Conservation (phyloP, 1,140 invertebrate species). For the Drosophila grimshawi region DNA sequence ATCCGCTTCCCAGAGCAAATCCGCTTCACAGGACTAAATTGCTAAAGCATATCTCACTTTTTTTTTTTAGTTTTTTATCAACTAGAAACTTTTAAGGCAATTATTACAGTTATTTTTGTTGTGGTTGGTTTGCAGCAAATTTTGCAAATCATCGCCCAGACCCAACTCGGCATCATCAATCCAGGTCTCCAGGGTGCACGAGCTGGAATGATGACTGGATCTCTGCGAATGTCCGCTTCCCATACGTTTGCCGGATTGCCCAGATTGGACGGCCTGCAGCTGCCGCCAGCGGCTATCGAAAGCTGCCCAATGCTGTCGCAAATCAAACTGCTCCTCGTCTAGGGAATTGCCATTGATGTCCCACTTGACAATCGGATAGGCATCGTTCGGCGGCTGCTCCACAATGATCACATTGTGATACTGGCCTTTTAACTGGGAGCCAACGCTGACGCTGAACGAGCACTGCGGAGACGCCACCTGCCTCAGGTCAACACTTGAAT, state of each 20-base stretch:
- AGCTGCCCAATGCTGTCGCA: conserved; percentile 38
- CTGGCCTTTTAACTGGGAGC: conserved; percentile 70
- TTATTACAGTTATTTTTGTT: conserved; percentile 55
- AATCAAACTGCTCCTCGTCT: conserved; percentile 68
- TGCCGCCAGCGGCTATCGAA: conserved; percentile 57
- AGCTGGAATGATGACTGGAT: conserved; percentile 79
- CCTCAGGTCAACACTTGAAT: conserved; percentile 66
- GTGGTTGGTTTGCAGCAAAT: conserved; percentile 32
- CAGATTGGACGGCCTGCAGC: conserved; percentile 21
- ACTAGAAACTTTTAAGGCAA: conserved; percentile 75
- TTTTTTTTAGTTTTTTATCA: neutral
- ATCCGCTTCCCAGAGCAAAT: neutral
- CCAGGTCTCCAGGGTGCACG: conserved; percentile 83
- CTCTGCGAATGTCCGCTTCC: conserved; percentile 53
- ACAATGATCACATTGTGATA: conserved; percentile 73
- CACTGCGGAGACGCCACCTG: neutral
- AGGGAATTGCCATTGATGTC: conserved; percentile 82
- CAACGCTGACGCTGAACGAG: conserved; percentile 66
- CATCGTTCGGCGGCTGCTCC: conserved; percentile 67
- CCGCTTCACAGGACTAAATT: neutral
- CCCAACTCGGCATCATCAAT: conserved; percentile 69
- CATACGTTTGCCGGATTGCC: conserved; percentile 11
- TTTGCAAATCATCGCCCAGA: conserved; percentile 56
- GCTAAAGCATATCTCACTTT: neutral
- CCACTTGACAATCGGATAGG: conserved; percentile 77